A percentile compares a stretch with the other conserved stretches of the same genome.
phyloP scores from a whole-genome alignment of 1,140 invertebrate genomes.

The Rhizoglyphus robini region DNA sequence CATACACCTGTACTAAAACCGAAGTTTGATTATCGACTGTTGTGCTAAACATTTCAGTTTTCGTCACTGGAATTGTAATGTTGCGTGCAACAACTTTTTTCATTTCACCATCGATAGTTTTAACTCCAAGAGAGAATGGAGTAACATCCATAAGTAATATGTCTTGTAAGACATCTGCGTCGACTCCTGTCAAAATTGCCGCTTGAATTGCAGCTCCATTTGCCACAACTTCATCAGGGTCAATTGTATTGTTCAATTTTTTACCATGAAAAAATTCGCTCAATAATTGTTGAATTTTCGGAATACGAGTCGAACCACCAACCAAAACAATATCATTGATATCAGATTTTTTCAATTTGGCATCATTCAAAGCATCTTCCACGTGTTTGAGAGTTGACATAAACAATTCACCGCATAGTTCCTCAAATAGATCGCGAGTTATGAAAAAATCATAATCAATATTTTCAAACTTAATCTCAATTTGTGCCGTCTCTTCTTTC shows the following conservation, averaged over 20 bases:
- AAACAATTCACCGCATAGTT: constrained; percentile 25
- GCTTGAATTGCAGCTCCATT: constrained; percentile 35
- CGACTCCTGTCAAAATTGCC: constrained; percentile 20
- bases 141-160: constrained; percentile 44
- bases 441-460: constrained; percentile 29
- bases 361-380: constrained; percentile 25
- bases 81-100: constrained; percentile 38
- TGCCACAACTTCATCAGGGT: constrained; percentile 38
- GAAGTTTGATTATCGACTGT: constrained; percentile 91
- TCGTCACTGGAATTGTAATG: constrained; percentile 46
- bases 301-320: constrained; percentile 27
- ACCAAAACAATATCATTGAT: constrained; percentile 29
- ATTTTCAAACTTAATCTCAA: neutral
- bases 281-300: constrained; percentile 25
- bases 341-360: constrained; percentile 19
- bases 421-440: constrained; percentile 24
- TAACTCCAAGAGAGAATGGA: constrained; percentile 44
- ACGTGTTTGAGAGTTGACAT: constrained; percentile 22
- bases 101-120: constrained; percentile 45
- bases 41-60: constrained; percentile 81
- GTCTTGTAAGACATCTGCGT: constrained; percentile 33
- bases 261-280: constrained; percentile 25
- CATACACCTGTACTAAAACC: constrained; percentile 59
- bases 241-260: constrained; percentile 27
- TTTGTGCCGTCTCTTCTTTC: neutral